Percentiles rank a stretch among this genome's conserved stretches.
Evolutionary conservation across 1,140 invertebrate genomes (phyloP).

Genomic region (Anagrus nilaparvatae): DNA sequence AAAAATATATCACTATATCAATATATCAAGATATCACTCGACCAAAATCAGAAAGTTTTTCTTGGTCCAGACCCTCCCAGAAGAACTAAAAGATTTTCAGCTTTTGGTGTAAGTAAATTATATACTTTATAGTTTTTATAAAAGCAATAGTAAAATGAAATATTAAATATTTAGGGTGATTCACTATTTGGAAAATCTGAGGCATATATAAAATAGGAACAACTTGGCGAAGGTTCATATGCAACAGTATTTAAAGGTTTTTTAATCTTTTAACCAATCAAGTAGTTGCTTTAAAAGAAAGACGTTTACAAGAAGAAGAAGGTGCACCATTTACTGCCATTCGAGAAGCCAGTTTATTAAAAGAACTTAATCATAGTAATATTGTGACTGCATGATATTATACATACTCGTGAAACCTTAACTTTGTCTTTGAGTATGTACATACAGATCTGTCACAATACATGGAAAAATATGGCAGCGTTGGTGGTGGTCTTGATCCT

Average conservation of each 20-base stretch:
- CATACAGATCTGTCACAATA: constrained; percentile 97
- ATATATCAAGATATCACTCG: no score
- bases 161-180: constrained; percentile 78
- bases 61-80: no score
- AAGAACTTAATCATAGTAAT: constrained; percentile 95
- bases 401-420: constrained; percentile 90
- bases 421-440: constrained; percentile 98
- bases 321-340: constrained; percentile 97
- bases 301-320: constrained; percentile 94
- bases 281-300: constrained; percentile 96
- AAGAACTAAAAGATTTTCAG: no score
- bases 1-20: no score
- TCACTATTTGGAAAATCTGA: constrained; percentile 93
- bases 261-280: constrained; percentile 90
- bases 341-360: constrained; percentile 88
- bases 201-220: constrained; percentile 92
- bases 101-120: no score
- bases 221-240: constrained; percentile 96
- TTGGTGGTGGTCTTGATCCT: constrained; percentile 78
- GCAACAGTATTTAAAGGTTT: constrained; percentile 97
- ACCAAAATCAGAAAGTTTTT: no score
- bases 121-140: no score
- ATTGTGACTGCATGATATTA: constrained; percentile 98
- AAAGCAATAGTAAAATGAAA: no score
- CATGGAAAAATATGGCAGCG: constrained; percentile 87